Evolutionary conservation across 2,888 invertebrate genomes (phyloP).

Genomic region (Gibbula magus): DNA sequence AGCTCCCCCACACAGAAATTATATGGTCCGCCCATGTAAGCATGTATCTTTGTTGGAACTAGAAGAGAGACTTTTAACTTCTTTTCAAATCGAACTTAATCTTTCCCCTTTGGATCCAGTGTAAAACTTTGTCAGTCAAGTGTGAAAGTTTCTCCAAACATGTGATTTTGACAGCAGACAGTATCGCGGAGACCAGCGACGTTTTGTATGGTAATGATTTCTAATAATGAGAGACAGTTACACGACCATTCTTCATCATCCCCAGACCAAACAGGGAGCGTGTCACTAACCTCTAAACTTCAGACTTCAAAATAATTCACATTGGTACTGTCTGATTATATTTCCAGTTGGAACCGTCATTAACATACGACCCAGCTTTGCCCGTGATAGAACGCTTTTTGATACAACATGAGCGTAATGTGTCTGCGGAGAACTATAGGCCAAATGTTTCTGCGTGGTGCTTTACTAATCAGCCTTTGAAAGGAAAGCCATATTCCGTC

Average conservation of each 20-base stretch:
- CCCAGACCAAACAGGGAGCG: too few relatives aligned
- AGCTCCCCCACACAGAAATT: too few relatives aligned
- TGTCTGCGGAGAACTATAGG: conserved; percentile 2
- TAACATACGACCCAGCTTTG: background rate
- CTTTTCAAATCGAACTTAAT: background rate
- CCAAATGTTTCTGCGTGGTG: background rate
- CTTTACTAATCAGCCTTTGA: conserved; percentile 7
- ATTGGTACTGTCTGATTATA: background rate
- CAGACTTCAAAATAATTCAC: too few relatives aligned
- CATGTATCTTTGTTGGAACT: too few relatives aligned
- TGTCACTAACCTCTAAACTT: too few relatives aligned
- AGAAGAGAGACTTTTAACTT: too few relatives aligned
- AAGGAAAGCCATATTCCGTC: conserved; percentile 17
- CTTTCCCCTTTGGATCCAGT: background rate
- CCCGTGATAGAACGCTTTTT: background rate
- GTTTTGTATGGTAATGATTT: too few relatives aligned
- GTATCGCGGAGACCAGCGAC: too few relatives aligned
- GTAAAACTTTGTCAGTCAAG: background rate
- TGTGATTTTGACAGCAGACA: too few relatives aligned
- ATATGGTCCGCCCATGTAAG: too few relatives aligned
- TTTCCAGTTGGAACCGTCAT: conserved; percentile 17
- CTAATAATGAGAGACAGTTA: too few relatives aligned
- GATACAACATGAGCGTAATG: background rate
- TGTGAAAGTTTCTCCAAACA: background rate
- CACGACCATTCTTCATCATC: too few relatives aligned